Conservation (phyloP, 2,113 vertebrate genomes). For the Beaufortia kweichowensis region DNA sequence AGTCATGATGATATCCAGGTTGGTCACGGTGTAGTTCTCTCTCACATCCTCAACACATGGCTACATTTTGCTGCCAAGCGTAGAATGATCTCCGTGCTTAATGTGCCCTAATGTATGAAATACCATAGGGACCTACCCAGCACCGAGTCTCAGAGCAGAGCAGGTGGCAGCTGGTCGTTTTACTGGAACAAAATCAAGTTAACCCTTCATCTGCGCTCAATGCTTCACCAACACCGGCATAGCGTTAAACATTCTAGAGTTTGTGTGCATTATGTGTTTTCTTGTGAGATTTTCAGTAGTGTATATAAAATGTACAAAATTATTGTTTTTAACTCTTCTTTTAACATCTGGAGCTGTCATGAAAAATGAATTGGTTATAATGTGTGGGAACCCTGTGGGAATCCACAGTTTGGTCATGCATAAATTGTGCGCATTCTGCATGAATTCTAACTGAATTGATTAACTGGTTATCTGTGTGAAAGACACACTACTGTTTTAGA, state of each 20-base stretch:
- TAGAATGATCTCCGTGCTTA: conserved; percentile 27
- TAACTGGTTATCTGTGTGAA: conserved; percentile 33
- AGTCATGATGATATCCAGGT: not conserved
- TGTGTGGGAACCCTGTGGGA: not conserved
- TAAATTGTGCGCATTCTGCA: not conserved
- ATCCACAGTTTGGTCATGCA: not conserved
- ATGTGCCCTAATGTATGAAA: conserved; percentile 35
- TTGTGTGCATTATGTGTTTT: not conserved
- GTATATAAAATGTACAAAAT: too few species aligned
- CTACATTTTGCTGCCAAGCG: conserved; percentile 23
- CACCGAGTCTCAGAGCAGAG: conserved; percentile 12
- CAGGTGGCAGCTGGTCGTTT: conserved; percentile 48
- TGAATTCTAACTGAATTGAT: conserved; percentile 2
- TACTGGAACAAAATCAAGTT: not conserved
- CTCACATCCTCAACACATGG: conserved; percentile 15
- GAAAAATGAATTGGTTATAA: not conserved
- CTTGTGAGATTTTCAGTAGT: too few species aligned
- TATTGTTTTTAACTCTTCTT: too few species aligned
- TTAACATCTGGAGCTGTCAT: conserved; percentile 1
- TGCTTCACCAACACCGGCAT: not conserved
- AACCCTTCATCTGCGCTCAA: conserved; percentile 5
- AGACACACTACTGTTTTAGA: conserved; percentile 14
- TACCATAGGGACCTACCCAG: conserved; percentile 21
- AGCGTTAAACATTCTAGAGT: not conserved
- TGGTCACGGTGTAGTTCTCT: conserved; percentile 24